Base-by-base conservation (phyloP, 2,888 invertebrate species). In the Phaonia tiefii region DNA sequence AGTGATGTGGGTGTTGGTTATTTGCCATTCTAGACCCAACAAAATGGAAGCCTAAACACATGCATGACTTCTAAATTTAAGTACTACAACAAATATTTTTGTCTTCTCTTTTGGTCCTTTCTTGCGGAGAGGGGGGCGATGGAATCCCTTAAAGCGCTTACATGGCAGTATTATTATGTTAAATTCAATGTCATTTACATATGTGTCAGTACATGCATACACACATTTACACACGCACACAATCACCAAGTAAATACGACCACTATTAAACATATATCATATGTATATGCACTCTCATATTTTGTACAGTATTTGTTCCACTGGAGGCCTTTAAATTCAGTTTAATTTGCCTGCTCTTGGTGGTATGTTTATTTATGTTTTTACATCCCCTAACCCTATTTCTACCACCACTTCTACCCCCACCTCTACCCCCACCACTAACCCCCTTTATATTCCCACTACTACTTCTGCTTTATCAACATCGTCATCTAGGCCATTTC, bases 161-260 rank as follows among this genome's bases (percentile, higher is more conserved):
- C 54, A 13, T 31, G 8, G 8, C 31, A 5, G 3, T 31, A 8
- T 69, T 69, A 69, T 69, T 69, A 69, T 69, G 37, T 69, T 37
- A 39, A 37, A 69, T 69, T 69, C 67, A 69, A 69, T 69, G 67
- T 69, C 67, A 69, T 69, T 54, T 51, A 54, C 67, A 69, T 54
- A 44, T 10, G 31, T 8, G 8, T 31, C 3, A 31, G 31, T 31
- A 31, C 8, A 31, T 31, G 31, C 8, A 31, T 25, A 54, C 54
- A 22, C 10, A 54, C 8, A 3, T 46, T 31, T 31, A 5, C 31
- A 31, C 31, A 31, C 31, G 46, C 44, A 10, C 4, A 44, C 44
- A 11, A 4, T 11, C 44, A 44, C 44, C 4, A 46, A 31, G 31
- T 31, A 31, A 31, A 31, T n/a, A n/a, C 10, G 5, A 37, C 37